Evolutionary conservation across 2,113 vertebrate genomes (phyloP).

Genomic region (Micromys minutus): DNA sequence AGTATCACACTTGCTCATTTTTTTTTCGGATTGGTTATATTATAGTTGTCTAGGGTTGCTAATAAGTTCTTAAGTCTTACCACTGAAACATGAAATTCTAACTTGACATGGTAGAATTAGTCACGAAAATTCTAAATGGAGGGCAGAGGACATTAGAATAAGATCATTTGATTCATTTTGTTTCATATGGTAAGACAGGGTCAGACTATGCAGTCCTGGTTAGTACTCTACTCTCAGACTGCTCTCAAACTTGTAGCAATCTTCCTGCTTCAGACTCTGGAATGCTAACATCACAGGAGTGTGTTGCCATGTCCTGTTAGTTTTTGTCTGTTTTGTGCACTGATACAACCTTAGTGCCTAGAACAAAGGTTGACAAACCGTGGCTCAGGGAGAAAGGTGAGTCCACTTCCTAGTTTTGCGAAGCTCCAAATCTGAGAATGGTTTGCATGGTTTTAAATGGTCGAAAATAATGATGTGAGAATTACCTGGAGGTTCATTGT

Average conservation of each 20-base stretch:
- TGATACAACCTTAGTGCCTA: not conserved
- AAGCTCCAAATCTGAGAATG: not conserved
- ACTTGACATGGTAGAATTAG: not conserved
- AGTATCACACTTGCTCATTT: not conserved
- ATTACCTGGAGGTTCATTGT: not conserved
- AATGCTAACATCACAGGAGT: not conserved
- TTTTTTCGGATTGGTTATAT: constrained; percentile 20
- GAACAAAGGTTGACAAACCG: not conserved
- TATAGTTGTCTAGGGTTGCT: not conserved
- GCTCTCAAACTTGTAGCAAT: not conserved
- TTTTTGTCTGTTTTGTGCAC: not conserved
- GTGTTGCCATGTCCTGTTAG: not conserved
- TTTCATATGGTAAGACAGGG: not conserved
- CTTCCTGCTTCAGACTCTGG: not conserved
- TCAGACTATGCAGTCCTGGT: not conserved
- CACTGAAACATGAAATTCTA: constrained; percentile 30
- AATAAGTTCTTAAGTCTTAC: constrained; percentile 12
- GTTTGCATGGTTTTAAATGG: not conserved
- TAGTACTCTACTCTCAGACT: not conserved
- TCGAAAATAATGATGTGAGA: not conserved
- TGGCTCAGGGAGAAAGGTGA: not conserved
- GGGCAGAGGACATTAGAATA: not conserved
- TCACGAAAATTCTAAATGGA: not conserved
- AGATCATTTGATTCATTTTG: not conserved
- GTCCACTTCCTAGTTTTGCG: not conserved